Base-by-base conservation (phyloP, 2,797 vertebrate species). In the Mormyrus hasselquistii region DNA sequence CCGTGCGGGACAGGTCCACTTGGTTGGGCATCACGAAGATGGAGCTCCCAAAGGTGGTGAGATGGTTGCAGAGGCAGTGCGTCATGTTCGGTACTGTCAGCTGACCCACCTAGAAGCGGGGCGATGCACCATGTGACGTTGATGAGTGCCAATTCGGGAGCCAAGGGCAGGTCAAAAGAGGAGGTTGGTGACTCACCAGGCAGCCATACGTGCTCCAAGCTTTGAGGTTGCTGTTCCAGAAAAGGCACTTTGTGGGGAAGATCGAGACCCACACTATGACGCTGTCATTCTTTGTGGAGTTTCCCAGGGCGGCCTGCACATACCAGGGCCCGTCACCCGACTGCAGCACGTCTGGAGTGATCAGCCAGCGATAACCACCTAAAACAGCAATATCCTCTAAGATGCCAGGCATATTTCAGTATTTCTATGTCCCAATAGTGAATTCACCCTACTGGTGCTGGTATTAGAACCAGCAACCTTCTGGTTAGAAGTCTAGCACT, bases 61-160 rank as follows among this genome's bases (percentile, higher is more conserved):
- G 94, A 92, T 97, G 97, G 94, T 95, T 95, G 91, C 97, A 98
- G 89, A 97, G 92, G 91, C 97, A 98, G 14, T 97, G 96, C 0
- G 95, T 96, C 34, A 3, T 88, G 0, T 85, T 2, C 0, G 92
- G 89, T 3, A 88, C 91, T 82, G 92, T 94, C 87, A 92, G 73
- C 0, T 90, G 55, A 4, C 96, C 96, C 88, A 96, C 96, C 96
- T 97, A 92, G 52, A 47, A 86, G 47, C 4, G 73, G 73, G 38
- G 73, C 2, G 19, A 79, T 19, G 9, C 5, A 12, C 65, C 25
- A 34, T 38, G 41, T 73, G 73, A 79, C 73, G 38, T 9, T 47
- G 73, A 47, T 25, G 2, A 52, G n/a, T 10, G 22, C 9, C 8
- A n/a, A 3, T 53, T 89, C 1, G 47, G 57, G 47, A 38, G 16